Evolutionary conservation across 2,888 invertebrate genomes (phyloP), one percentile per base, ranked within the genome.

Genomic region (Andrena chrysosceles): DNA sequence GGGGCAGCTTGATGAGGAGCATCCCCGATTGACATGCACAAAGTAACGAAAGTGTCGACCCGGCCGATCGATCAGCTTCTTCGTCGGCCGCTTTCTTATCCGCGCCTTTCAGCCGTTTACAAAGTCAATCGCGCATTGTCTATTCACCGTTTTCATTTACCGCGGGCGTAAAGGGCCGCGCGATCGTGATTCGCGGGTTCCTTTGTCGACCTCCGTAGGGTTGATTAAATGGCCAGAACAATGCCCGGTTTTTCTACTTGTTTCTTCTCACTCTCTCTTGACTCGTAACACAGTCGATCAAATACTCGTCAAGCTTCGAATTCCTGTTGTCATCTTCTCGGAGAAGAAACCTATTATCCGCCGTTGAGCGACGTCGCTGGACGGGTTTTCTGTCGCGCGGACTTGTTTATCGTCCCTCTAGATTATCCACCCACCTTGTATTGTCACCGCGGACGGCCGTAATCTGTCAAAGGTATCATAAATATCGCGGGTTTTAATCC

Each of bases 11-110:
- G 86, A 81, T n/a, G 84, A 76, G 69, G 33, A 66, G 67, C 77
- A 79, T 79, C 73, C 75, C 56, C 67, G 71, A 78, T 73, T 75
- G 87, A 80, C 75, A 69, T 54, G 71, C 87, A 80, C 80, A 70
- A 73, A 81, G 60, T 78, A 78, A 69, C 68, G 67, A 83, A 70
- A 78, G 52, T 79, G 69, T 85, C 83, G 84, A 81, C 4, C 56
- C 69, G 48, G 49, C 29, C 75, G 75, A 81, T 85, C 72, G 73
- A 71, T 67, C 69, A 26, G 26, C 71, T 67, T 69, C 72, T 69
- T 71, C 66, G 54, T 16, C 42, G 42, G 20, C 26, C 33, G 48
- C n/a, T 20, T 81, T 76, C 81, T 86, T 80, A 20, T 67, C 42
- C 71, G n/a, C 10, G 56, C 26, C 63, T 74, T 23, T 31, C n/a